Evolutionary conservation across 2,888 invertebrate genomes (phyloP), one percentile per base, ranked within the genome.

Genomic region (Nephrocerus scutellatus): DNA sequence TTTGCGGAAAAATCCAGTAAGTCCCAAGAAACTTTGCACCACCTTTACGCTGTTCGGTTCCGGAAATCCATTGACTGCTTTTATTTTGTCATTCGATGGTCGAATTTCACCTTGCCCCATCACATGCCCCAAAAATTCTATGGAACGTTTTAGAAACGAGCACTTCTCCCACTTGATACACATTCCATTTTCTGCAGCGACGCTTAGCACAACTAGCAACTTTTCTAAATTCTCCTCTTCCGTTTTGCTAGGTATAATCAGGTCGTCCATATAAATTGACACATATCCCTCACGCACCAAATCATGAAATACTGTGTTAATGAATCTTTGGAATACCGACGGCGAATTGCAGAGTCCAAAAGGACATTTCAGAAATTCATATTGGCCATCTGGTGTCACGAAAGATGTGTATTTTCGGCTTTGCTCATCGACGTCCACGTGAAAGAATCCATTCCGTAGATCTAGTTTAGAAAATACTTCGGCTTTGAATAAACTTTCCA

Each of bases 1-100:
- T 31, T 47, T 51, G 21, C 47, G 37, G 19, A 48, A 51, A 22
- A 44, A 49, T 15, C 42, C 36, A 6, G 41, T 46, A 5, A 48
- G 36, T 13, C 43, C 47, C 6, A 51, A 22, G 36, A 47, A 45
- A 25, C 41, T 22, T 22, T 41, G 41, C 3, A 47, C 35, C 6
- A 47, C 46, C 0, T 26, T 46, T 9, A 36, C 16, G 13, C 37
- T 48, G 7, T 23, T 31, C 5, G 47, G 41, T 3, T 15, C 15
- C 10, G 57, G 57, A 47, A 57, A 59, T 2, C 44, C 39, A 20
- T 40, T 31, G 2, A 61, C 54, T 9, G 56, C 52, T 16, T 49
- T 19, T 2, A 50, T 47, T 37, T 63, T 63, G 10, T n/a, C n/a
- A n/a, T n/a, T n/a, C n/a, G 30, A 26, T 18, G 18, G 36, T 16